Evolutionary conservation across 92 coral and sea anemone genomes (phyloP), one percentile per base, ranked within the genome.

Genomic region (Porites evermanni): DNA sequence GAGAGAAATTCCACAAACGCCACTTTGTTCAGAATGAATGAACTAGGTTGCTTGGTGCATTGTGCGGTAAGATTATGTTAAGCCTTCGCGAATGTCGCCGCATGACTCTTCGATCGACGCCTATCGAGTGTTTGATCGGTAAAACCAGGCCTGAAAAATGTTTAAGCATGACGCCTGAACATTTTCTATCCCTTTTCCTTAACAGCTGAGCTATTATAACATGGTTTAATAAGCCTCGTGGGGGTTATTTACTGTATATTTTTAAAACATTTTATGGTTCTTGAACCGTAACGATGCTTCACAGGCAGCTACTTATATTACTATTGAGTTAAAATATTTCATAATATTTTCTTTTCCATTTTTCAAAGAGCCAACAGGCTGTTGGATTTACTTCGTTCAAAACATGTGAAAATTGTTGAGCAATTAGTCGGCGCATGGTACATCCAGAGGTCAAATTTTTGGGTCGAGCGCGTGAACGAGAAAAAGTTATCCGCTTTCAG

Each of bases 381-480:
- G 79, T 18, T 60, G 7, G 12, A 8, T 38, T 4, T 44, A 10
- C n/a, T 53, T 56, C 10, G 12, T 60, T 3, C 7, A 4, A 32
- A 56, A 12, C 76, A 29, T 32, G 87, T 83, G 87, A 74, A 83
- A 52, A 64, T 83, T 63, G 64, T 83, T 83, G 19, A 53, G 14
- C 18, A 11, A 74, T 21, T 64, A 63, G 78, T 70, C 50, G 5
- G 53, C 72, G 51, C 47, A 4, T 38, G 47, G 63, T 64, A 51
- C 80, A 65, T 50, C 51, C 26, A 32, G 74, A 73, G 87, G 87
- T 83, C 87, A 83, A 73, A 83, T 83, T 74, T 54, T 74, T 74
- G 63, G 79, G 87, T 63, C 64, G 64, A 83, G 20, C 18, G 80
- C 64, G 74, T 13, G 61, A 38, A 72, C 14, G 79, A 50, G 75